Base-by-base conservation (phyloP, 2,797 vertebrate genomes). In the Hydrocynus forskahlii region DNA sequence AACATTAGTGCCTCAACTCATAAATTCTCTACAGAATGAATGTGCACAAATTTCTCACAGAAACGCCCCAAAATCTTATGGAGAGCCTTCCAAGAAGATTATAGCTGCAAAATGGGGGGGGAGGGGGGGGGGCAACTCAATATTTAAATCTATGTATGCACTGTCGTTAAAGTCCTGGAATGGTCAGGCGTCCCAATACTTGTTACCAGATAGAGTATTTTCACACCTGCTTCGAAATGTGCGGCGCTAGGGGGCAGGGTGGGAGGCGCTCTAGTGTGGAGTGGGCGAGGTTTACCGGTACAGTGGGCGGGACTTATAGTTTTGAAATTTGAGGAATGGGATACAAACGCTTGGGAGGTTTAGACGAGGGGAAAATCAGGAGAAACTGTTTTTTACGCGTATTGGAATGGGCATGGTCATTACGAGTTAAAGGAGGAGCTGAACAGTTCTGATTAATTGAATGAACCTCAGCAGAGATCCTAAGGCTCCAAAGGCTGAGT, bases 251-350 rank as follows among this genome's bases (percentile, higher is more conserved):
- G 66, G 80, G 73, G 73, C 80, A 68, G 67, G 72, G 74, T 54
- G 29, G 62, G 29, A 43, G 9, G 1, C 2, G 23, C 64, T 35
- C 50, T 45, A 40, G 17, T 9, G 55, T 0, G 17, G 9, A n/a
- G 5, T 4, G 13, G 59, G 78, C 48, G 43, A 45, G 57, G 21
- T 4, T 21, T 50, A 10, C 16, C 21, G 66, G 40, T 2, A 14
- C 7, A 72, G 21, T 5, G 23, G 78, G 68, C 21, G 71, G 29
- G 8, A 16, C 68, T 14, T n/a, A 5, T 16, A 73, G 68, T 52
- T 81, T 81, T 84, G 67, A 81, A 86, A 79, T 73, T 73, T 25
- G 75, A 81, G 55, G 62, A 74, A 40, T 80, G 43, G 16, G n/a
- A 40, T 25, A 10, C 66, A 21, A 5, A 62, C 21, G 17, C 9